phyloP scores from a whole-genome alignment of 2,113 vertebrate genomes.

The Alectura lathami region DNA sequence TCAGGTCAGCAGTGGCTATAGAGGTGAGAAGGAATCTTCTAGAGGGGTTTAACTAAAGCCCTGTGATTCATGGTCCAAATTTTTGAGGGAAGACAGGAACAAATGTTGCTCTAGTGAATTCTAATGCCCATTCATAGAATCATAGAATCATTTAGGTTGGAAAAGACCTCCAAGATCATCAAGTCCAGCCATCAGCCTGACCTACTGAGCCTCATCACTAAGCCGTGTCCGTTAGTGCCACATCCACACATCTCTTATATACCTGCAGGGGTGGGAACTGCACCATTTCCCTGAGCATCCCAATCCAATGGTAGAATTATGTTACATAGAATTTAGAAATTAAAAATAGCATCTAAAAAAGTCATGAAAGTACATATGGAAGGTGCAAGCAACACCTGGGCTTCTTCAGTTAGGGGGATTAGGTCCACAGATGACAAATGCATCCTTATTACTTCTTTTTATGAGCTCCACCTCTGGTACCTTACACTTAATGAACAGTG shows the following conservation, averaged over 20 bases:
- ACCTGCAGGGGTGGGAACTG: not conserved
- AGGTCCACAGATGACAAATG: not conserved
- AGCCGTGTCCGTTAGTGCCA: not conserved
- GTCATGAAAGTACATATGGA: not conserved
- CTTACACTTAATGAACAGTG: not conserved
- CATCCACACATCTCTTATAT: not conserved
- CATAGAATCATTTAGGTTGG: not conserved
- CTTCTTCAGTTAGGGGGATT: not conserved
- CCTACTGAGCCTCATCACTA: not conserved
- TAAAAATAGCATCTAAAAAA: not conserved
- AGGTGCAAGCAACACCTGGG: not conserved
- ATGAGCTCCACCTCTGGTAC: not conserved
- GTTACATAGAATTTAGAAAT: not conserved
- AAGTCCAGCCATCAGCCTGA: not conserved
- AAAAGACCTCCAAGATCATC: not conserved
- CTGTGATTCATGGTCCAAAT: not conserved
- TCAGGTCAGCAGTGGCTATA: not conserved
- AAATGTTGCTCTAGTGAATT: not conserved
- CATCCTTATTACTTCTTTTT: not conserved
- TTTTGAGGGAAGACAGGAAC: not conserved
- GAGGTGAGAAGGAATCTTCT: not conserved
- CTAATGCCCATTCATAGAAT: not conserved
- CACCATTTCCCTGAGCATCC: not conserved
- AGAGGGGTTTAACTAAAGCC: constrained; percentile 10
- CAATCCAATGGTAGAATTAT: not conserved